A percentile compares a stretch with the other conserved stretches of the same genome.
These are phyloP conservation scores for Phragmatobia fuliginosa DNA, from an alignment of 2,888 invertebrate genomes.

Conservation along the genomic window DNA sequence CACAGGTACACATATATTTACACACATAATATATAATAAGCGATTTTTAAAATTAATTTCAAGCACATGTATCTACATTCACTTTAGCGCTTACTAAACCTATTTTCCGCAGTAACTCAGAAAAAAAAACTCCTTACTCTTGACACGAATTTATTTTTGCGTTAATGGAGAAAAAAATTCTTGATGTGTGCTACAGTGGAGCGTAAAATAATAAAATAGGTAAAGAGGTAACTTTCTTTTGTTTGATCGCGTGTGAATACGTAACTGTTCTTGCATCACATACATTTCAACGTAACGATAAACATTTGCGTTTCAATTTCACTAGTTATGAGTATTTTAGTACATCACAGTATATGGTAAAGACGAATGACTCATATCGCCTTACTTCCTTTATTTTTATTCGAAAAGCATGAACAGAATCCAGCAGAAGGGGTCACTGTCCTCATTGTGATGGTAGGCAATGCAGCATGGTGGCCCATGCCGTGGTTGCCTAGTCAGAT, in stretches of 20 bases:
- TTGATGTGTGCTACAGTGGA: conserved; percentile 11
- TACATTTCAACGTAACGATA: conserved; percentile 26
- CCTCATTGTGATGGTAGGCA: too few relatives aligned
- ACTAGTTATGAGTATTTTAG: neutral
- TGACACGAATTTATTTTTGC: neutral
- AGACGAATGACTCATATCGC: neutral
- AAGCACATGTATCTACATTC: neutral
- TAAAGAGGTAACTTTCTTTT: conserved; percentile 38
- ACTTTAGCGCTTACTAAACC: neutral
- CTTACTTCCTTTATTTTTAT: neutral
- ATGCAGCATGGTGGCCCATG: too few relatives aligned
- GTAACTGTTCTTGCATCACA: conserved; percentile 28
- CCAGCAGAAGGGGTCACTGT: too few relatives aligned
- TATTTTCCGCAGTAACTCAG: neutral
- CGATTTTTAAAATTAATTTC: too few relatives aligned
- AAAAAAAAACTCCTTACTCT: neutral
- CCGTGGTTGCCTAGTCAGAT: too few relatives aligned
- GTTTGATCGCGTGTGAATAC: conserved; percentile 39
- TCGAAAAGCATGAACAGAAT: too few relatives aligned
- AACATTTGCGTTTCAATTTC: conserved; percentile 27
- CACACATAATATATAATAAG: too few relatives aligned
- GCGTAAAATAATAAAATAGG: conserved; percentile 27
- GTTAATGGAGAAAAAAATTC: neutral
- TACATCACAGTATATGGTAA: neutral
- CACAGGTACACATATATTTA: too few relatives aligned